Percentiles rank a stretch among this genome's conserved stretches.
phyloP scores from a whole-genome alignment of 2,113 vertebrate species.

The Tretioscincus oriximinensis region DNA sequence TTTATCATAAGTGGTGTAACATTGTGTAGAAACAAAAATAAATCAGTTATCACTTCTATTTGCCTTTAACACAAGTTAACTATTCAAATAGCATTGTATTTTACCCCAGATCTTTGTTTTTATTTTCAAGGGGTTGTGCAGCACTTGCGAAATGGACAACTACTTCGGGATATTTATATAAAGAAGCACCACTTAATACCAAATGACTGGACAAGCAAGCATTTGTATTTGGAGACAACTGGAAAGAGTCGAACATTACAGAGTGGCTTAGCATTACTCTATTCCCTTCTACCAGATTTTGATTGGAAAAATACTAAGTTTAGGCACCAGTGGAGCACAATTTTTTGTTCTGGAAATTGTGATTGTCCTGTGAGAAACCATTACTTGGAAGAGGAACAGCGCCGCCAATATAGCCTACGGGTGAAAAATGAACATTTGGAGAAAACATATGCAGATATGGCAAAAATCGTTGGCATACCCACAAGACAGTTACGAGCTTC shows the following conservation, averaged over 20 bases:
- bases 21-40: not conserved
- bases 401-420: slow-evolving; percentile 86
- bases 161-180: slow-evolving; percentile 84
- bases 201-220: slow-evolving; percentile 78
- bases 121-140: slow-evolving; percentile 87
- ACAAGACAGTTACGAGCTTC: slow-evolving; percentile 87
- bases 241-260: slow-evolving; percentile 93
- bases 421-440: slow-evolving; percentile 82
- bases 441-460: slow-evolving; percentile 86
- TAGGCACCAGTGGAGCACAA: slow-evolving; percentile 89
- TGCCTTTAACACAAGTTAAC: not conserved
- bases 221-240: slow-evolving; percentile 91
- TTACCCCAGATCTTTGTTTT: not conserved
- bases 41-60: not conserved
- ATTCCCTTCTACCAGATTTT: slow-evolving; percentile 86
- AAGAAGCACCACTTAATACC: slow-evolving; percentile 83
- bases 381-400: slow-evolving; percentile 91
- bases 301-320: slow-evolving; percentile 87
- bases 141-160: slow-evolving; percentile 88
- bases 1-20: not conserved
- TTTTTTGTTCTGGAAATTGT: slow-evolving; percentile 89
- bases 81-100: not conserved
- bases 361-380: slow-evolving; percentile 89
- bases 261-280: slow-evolving; percentile 89
- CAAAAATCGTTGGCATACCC: slow-evolving; percentile 82